Base-by-base conservation (phyloP, 2,888 invertebrate species). In the Altica lythri region DNA sequence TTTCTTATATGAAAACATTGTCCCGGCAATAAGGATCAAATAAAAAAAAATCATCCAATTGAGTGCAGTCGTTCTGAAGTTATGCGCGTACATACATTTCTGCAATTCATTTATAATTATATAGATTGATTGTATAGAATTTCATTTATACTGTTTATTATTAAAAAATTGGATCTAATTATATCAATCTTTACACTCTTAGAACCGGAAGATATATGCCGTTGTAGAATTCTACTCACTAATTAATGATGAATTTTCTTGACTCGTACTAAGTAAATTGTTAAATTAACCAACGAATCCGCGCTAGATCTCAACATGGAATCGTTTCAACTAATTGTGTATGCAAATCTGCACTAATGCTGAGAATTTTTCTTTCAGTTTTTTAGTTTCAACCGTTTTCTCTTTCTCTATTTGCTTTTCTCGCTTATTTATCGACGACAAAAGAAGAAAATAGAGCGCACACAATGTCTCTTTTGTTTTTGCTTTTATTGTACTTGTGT, bases 201-300 rank as follows among this genome's bases (percentile, higher is more conserved):
- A n/a, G n/a, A n/a, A n/a, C n/a, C n/a, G n/a, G n/a, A n/a, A n/a
- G n/a, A n/a, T n/a, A n/a, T n/a, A n/a, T n/a, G n/a, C n/a, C n/a
- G n/a, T n/a, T n/a, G n/a, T n/a, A n/a, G 29, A 2, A 29, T 29
- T 9, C 46, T 35, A 19, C 12, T 37, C 48, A 12, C 37, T 46
- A 46, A 52, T 46, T 52, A 46, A 52, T 46, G 32, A 52, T 30
- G 40, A 34, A 53, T 53, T 44, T 46, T 53, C 53, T 27, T 40
- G 27, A 42, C 37, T 53, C 45, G 10, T 35, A 52, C 45, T 19
- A 27, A 53, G 42, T 42, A 53, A 47, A 53, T 53, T 34, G 53
- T 53, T 46, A 47, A 47, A n/a, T n/a, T n/a, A n/a, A n/a, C n/a
- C n/a, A n/a, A n/a, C n/a, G n/a, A n/a, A 53, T 35, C 37, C 46